Base-by-base conservation (phyloP, 2,797 vertebrate species). In the Falco cherrug region DNA sequence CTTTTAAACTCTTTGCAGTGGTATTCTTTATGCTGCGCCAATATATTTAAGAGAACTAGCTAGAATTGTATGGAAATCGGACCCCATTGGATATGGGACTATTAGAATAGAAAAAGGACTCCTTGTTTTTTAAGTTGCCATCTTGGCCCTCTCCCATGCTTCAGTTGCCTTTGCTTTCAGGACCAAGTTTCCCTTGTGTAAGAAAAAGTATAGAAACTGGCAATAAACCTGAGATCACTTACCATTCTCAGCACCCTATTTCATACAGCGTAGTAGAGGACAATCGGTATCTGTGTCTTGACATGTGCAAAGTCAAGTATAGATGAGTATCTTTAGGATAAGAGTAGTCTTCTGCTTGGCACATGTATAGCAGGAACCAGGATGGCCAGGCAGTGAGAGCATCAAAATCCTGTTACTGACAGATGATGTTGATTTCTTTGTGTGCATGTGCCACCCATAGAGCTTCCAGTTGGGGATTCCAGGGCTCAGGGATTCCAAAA, bases 341-440 rank as follows among this genome's bases (percentile, higher is more conserved):
- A 41, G 31, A 39, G 11, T 3, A 10, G 31, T 56, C 59, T 43
- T 83, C 21, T 68, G 16, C 43, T 73, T 56, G 29, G 28, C 74
- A 28, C 20, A 54, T 56, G 29, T 33, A 2, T 10, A 67, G 43
- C 20, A 39, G 70, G 65, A 78, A 8, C 1, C 0, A 18, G 0
- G 1, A 9, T 37, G 43, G 56, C 47, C 39, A 39, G 65, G 39
- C 60, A 41, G 19, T 61, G 41, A 45, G 11, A 33, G 19, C 24
- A 39, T 54, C 41, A 37, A 16, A 60, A 48, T 65, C 43, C 37
- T 41, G 4, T 67, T 31, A 22, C 2, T 8, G 43, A 22, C 16
- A 39, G 1, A n/a, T 70, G 9, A 5, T 37, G 64, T 35, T 53
- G 25, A 25, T 69, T 26, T 45, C 15, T 11, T 33, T 3, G 17